Evolutionary conservation across 2,888 invertebrate species (phyloP).

Genomic region (Yponomeuta sedellus): DNA sequence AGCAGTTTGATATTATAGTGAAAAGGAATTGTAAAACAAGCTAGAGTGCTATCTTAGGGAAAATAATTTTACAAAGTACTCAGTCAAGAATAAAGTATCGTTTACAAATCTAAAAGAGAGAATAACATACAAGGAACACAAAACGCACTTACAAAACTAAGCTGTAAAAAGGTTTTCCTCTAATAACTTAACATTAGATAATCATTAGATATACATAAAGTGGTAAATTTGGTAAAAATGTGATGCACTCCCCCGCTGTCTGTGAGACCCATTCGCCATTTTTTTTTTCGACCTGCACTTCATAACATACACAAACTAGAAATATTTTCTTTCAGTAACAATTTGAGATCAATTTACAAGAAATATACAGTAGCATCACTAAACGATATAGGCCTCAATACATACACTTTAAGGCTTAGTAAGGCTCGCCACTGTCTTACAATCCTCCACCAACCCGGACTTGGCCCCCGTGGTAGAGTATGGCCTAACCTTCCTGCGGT

Average conservation of each 20-base stretch:
- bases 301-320: constrained; percentile 24
- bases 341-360: constrained; percentile 58
- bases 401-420: no score
- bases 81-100: constrained; percentile 15
- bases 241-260: constrained; percentile 39
- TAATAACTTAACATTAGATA: constrained; percentile 28
- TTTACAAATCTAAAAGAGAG: constrained; percentile 4
- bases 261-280: neutral
- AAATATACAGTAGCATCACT: neutral
- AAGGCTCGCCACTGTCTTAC: no score
- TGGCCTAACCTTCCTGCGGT: no score
- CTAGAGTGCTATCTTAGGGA: neutral
- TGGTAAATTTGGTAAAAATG: constrained; percentile 66
- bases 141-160: constrained; percentile 44
- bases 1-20: neutral
- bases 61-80: constrained; percentile 13
- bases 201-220: constrained; percentile 51
- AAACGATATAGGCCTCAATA: no score
- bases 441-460: no score
- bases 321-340: constrained; percentile 25
- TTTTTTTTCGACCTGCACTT: constrained; percentile 25
- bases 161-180: neutral
- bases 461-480: no score
- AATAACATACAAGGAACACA: constrained; percentile 56
- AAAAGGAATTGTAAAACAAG: constrained; percentile 1